Evolutionary conservation across 2,797 vertebrate genomes (phyloP), one percentile per base, ranked within the genome.

Genomic region (Oreochromis mossambicus): DNA sequence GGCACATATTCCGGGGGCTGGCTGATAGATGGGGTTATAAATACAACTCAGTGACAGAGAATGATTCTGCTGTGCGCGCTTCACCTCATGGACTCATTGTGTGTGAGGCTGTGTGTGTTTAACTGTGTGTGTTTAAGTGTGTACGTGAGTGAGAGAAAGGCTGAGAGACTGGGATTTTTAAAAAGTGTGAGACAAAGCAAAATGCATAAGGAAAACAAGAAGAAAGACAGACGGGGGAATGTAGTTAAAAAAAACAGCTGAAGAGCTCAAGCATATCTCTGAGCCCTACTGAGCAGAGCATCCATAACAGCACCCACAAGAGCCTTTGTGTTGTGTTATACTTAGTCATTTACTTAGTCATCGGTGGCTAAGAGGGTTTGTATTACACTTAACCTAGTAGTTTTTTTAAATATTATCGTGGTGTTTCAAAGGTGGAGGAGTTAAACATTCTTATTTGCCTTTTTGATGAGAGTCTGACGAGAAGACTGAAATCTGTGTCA

Each of bases 11-110:
- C 86, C 73, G 21, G 70, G 68, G 81, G 88, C 86, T 85, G 84
- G 87, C 89, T 94, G 92, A 95, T 92, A 91, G 92, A 95, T 94
- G 83, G 83, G 91, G 86, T 92, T 94, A 94, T 95, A 93, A 95
- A 94, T 94, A 94, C 87, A 90, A 83, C 87, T 87, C 86, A 76
- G 89, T 92, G 94, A 94, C 91, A 93, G 90, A 90, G 89, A 93
- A 87, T 77, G 88, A 92, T 90, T 90, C 87, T 89, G 81, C 89
- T 87, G 90, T 78, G 86, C 86, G 79, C 86, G 91, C 86, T 89
- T 90, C 85, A 89, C 90, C 91, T 92, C 87, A 68, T 84, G 21
- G 80, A 15, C 34, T 68, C 55, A 14, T 68, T 78, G 77, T 63
- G 78, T 55, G 77, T 80, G 81, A 54, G 63, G 79, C 78, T 61